Conservation (phyloP, 2,113 vertebrate species). For the Anseranas semipalmata region DNA sequence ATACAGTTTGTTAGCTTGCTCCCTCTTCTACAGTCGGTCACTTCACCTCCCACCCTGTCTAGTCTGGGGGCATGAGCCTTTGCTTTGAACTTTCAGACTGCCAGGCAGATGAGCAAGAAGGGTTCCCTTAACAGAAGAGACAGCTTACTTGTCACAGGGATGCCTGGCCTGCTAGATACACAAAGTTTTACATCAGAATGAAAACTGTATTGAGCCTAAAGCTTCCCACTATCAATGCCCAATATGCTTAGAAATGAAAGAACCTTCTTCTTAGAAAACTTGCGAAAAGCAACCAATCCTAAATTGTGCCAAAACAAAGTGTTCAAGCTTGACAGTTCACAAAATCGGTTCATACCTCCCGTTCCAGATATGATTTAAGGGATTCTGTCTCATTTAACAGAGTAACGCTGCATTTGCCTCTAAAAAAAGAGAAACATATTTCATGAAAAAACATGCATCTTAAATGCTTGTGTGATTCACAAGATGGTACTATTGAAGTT, state of each 20-base stretch:
- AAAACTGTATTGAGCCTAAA: not conserved
- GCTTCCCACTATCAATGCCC: not conserved
- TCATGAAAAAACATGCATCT: not conserved
- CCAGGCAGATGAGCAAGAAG: not conserved
- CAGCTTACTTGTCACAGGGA: not conserved
- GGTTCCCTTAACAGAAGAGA: not conserved
- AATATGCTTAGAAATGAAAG: not conserved
- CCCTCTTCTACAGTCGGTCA: not conserved
- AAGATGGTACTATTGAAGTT: not conserved
- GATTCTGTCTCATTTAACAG: slow-evolving; percentile 97
- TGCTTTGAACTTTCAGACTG: not conserved
- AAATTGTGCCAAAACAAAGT: not conserved
- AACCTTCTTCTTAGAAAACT: not conserved
- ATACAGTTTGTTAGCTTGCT: not conserved
- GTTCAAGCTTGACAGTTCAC: not conserved
- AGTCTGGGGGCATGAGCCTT: not conserved
- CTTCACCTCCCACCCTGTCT: not conserved
- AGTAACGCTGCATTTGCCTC: slow-evolving; percentile 97
- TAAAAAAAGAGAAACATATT: slow-evolving; percentile 63
- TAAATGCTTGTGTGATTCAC: not conserved
- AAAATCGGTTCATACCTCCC: slow-evolving; percentile 85
- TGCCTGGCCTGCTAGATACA: not conserved
- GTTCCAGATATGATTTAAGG: slow-evolving; percentile 94
- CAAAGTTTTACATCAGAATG: not conserved
- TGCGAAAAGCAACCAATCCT: not conserved